Evolutionary conservation across 2,113 vertebrate species (phyloP).

Genomic region (Tetraodon nigroviridis): DNA sequence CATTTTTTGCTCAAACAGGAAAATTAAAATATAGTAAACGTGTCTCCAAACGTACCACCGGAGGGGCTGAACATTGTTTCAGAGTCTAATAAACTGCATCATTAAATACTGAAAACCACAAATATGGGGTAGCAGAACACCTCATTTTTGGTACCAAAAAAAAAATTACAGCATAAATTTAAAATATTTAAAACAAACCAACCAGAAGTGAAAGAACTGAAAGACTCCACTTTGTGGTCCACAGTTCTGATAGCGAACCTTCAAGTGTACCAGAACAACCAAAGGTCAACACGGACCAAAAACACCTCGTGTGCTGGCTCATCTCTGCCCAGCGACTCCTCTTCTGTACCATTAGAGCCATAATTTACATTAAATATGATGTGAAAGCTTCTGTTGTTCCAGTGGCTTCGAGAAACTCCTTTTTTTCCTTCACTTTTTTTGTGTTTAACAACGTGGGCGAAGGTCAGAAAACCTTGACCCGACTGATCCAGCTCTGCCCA

Average conservation of each 20-base stretch:
- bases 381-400: background rate
- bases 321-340: background rate
- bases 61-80: background rate
- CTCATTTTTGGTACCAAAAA: conserved; percentile 28
- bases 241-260: conserved; percentile 26
- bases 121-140: background rate
- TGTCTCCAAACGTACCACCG: background rate
- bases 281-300: conserved; percentile 7
- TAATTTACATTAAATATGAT: conserved; percentile 55
- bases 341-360: conserved; percentile 12
- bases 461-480: too few relatives aligned
- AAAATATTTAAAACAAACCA: background rate
- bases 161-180: background rate
- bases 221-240: background rate
- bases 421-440: background rate
- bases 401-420: background rate
- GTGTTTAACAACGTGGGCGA: background rate
- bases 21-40: conserved; percentile 30
- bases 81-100: background rate
- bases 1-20: background rate
- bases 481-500: too few relatives aligned
- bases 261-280: background rate
- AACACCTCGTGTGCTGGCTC: background rate
- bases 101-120: too few relatives aligned
- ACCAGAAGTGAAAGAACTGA: conserved; percentile 6